Conservation (phyloP, 2,113 vertebrate species). For the Pedionomus torquatus region DNA sequence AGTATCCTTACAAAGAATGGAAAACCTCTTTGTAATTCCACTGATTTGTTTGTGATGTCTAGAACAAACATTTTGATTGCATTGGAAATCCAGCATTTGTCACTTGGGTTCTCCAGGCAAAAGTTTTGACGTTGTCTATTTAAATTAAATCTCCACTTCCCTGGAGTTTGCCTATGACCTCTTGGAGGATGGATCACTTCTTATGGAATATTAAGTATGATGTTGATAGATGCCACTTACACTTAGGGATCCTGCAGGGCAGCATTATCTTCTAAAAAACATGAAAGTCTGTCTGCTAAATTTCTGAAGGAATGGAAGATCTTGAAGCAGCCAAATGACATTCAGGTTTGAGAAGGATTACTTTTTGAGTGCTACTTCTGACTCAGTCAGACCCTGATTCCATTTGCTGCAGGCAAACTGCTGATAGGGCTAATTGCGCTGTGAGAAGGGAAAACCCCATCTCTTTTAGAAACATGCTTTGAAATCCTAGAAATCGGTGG, state of each 20-base stretch:
- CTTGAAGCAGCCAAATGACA: neutral
- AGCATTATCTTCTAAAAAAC: neutral
- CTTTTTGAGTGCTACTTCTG: neutral
- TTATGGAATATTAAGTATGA: neutral
- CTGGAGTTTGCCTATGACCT: neutral
- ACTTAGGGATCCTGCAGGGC: neutral
- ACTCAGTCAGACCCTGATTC: neutral
- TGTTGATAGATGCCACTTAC: constrained; percentile 15
- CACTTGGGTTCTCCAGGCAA: neutral
- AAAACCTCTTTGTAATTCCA: neutral
- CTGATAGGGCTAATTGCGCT: neutral
- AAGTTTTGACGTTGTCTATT: constrained; percentile 40
- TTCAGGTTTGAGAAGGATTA: neutral
- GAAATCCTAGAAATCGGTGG: neutral
- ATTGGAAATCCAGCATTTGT: constrained; percentile 9
- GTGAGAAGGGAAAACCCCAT: neutral
- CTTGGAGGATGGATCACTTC: neutral
- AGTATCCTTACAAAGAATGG: neutral
- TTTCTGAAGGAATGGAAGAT: neutral
- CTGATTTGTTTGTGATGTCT: neutral
- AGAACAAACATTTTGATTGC: neutral
- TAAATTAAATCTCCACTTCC: neutral
- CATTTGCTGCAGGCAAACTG: neutral
- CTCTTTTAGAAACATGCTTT: neutral
- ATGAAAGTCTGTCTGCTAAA: neutral